Conservation (phyloP, 1,140 invertebrate species). For the Phthorimaea operculella region DNA sequence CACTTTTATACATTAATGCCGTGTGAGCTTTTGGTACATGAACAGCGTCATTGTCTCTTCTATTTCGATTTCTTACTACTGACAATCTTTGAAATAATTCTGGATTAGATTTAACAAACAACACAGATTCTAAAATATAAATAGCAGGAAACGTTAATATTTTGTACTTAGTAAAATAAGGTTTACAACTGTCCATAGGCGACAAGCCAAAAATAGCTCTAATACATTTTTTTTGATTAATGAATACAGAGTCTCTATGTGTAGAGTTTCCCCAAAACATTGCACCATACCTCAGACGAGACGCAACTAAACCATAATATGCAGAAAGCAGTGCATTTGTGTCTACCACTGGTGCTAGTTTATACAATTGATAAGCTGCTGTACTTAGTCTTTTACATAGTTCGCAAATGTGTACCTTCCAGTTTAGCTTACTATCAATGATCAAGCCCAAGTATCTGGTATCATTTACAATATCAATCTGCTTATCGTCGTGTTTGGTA, state of each 20-base stretch:
- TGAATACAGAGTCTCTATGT: not conserved
- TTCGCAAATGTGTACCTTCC: not conserved
- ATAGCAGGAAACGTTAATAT: constrained; percentile 3
- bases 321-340: not conserved
- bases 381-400: constrained; percentile 4
- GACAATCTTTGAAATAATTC: not conserved
- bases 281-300: not conserved
- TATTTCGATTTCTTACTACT: not conserved
- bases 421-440: constrained; percentile 1
- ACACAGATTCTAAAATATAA: not conserved
- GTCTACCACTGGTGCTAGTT: not conserved
- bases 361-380: not conserved
- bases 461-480: not conserved
- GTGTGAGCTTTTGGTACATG: not conserved
- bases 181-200: not conserved
- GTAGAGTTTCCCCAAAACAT: constrained; percentile 5
- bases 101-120: not conserved
- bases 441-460: not conserved
- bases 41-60: not conserved
- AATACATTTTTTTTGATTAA: not conserved
- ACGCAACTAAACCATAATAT: not conserved
- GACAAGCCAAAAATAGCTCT: not conserved
- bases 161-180: not conserved
- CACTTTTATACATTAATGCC: not conserved
- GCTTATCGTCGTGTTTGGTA: not conserved